Evolutionary conservation across 2,797 vertebrate genomes (phyloP), one percentile per base, ranked within the genome.

Genomic region (Rhodeus uyekii): DNA sequence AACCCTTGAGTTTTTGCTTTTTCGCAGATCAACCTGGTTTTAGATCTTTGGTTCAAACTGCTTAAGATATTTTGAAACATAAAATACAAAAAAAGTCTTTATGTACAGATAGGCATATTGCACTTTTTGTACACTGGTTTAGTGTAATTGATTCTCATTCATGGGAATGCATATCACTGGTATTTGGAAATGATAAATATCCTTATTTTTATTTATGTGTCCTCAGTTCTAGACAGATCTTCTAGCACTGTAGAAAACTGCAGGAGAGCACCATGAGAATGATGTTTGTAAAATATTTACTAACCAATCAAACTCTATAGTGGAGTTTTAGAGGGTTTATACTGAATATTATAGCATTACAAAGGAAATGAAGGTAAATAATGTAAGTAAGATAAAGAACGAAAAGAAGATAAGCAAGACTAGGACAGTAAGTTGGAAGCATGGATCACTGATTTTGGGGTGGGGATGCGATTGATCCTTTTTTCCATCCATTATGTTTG

Each of bases 91-190:
- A 80, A 79, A 81, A 76, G 61, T 68, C 72, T 82, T 67, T 82
- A 76, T 82, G 80, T 82, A 82, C 73, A 82, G 61, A 75, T 65
- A 65, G 58, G 72, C 73, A 76, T 82, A 76, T 82, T 82, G 80
- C 80, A 82, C 80, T 82, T 81, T 78, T 82, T 82, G 58, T 81
- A 81, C 69, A 81, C 69, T 82, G 63, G 73, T 65, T 53, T n/a
- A 81, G 69, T 81, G 69, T 65, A 81, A 53, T 8, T 75, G 69
- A 76, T 75, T 82, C 38, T 39, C 61, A 58, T 63, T 74, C 22
- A 42, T 76, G 46, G 14, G 58, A 82, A 67, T 55, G 48, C 46
- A 55, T 55, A 61, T 55, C 58, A 42, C 34, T 74, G 79, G 79
- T 73, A 48, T 82, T 58, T 69, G 63, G 22, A 65, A 65, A 67